These are phyloP conservation scores for Trissolcus japonicus DNA, from an alignment of 2,888 invertebrate species.

Conservation along the genomic window DNA sequence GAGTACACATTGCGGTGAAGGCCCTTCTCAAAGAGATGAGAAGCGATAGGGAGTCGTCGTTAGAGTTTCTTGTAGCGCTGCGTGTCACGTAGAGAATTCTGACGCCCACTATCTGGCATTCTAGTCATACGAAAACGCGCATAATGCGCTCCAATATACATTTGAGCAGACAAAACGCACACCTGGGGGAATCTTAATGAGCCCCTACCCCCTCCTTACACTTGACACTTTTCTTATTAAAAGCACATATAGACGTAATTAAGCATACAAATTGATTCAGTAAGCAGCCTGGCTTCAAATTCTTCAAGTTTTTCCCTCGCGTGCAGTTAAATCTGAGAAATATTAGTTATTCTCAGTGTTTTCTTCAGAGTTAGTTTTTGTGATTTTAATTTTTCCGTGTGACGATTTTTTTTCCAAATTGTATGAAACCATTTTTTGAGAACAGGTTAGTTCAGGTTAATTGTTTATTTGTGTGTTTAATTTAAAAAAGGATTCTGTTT, in stretches of 20 bases:
- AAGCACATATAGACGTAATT: slow-evolving; percentile 35
- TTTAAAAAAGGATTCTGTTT: too few species aligned
- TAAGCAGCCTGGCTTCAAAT: slow-evolving; percentile 9
- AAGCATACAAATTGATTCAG: slow-evolving; percentile 38
- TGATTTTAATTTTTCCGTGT: neutral
- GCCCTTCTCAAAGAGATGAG: slow-evolving; percentile 39
- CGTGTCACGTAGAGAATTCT: slow-evolving; percentile 51
- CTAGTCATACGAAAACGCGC: slow-evolving; percentile 56
- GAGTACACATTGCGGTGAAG: slow-evolving; percentile 38
- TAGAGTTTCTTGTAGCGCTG: slow-evolving; percentile 46
- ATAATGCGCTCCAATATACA: slow-evolving; percentile 36
- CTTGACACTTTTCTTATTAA: slow-evolving; percentile 24
- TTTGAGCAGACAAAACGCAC: slow-evolving; percentile 29
- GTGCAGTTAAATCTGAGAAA: neutral
- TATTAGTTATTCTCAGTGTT: too few species aligned
- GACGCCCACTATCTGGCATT: slow-evolving; percentile 62
- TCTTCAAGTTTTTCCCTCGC: slow-evolving; percentile 18
- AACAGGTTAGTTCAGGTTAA: too few species aligned
- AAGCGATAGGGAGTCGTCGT: slow-evolving; percentile 48
- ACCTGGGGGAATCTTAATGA: slow-evolving; percentile 41
- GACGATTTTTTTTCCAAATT: neutral
- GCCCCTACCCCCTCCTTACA: slow-evolving; percentile 16
- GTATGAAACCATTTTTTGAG: too few species aligned
- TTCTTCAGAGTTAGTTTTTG: neutral
- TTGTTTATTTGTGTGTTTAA: too few species aligned